Conservation (phyloP, 2,113 vertebrate species). For the Microtus ochrogaster region DNA sequence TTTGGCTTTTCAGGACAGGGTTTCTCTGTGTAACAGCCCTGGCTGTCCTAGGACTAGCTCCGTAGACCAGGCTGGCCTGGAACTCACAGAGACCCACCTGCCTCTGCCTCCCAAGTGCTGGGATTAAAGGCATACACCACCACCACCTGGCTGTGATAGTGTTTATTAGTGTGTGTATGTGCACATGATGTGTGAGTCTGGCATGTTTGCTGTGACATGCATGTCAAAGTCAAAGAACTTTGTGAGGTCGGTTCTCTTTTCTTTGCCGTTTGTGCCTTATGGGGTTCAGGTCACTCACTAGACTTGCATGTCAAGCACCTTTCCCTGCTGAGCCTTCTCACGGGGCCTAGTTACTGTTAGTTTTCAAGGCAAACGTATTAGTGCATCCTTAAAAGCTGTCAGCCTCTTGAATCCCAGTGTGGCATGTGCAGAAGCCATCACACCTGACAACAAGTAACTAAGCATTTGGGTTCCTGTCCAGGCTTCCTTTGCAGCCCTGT, state of each 20-base stretch:
- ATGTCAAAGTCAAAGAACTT: background rate
- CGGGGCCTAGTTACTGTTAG: background rate
- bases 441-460: background rate
- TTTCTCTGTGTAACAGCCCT: background rate
- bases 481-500: slow-evolving; percentile 91
- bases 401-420: background rate
- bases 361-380: slow-evolving; percentile 20
- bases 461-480: slow-evolving; percentile 79
- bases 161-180: background rate
- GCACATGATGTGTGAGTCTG: background rate
- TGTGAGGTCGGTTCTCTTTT: background rate
- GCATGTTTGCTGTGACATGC: background rate
- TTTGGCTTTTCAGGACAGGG: background rate
- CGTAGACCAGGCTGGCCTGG: background rate
- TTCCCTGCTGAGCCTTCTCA: background rate
- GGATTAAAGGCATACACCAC: background rate
- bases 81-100: background rate
- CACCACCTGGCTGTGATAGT: background rate
- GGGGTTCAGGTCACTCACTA: background rate
- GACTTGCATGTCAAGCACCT: background rate
- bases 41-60: background rate
- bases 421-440: background rate
- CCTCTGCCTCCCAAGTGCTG: background rate
- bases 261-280: background rate
- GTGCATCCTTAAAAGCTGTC: background rate